phyloP scores from a whole-genome alignment of 2,797 vertebrate genomes.

The Sphenodon punctatus region DNA sequence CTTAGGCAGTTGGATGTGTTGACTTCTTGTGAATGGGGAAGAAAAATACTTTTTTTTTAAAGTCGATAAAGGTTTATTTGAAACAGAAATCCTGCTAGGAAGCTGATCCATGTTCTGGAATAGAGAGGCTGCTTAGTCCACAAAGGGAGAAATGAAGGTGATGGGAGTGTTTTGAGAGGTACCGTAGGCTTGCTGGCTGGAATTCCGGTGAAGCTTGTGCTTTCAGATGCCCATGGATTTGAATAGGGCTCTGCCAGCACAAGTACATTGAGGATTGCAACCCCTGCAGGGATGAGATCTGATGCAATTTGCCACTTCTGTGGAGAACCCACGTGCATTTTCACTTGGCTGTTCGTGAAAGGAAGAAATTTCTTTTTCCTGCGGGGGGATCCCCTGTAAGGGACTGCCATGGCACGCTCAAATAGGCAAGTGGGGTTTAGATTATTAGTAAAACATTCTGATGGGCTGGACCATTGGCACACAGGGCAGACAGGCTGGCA shows the following conservation, averaged over 20 bases:
- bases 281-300: not conserved
- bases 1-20: rapidly evolving
- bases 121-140: too few species aligned
- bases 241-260: too few species aligned
- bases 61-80: too few species aligned
- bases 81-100: too few species aligned
- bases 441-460: conserved; percentile 62
- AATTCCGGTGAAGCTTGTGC: too few species aligned
- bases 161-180: not conserved
- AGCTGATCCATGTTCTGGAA: too few species aligned
- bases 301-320: not conserved
- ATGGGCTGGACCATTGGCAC: conserved; percentile 65
- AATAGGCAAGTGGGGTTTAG: conserved; percentile 61
- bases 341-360: conserved; percentile 10
- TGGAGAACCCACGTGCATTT: conserved; percentile 9
- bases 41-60: not conserved
- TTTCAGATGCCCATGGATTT: too few species aligned
- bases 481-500: conserved; percentile 27
- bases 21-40: conserved; percentile 1
- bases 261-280: too few species aligned
- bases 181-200: conserved; percentile 31
- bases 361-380: conserved; percentile 39
- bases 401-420: conserved; percentile 54
- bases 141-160: not conserved
- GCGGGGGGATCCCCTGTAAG: too few species aligned